phyloP scores from a whole-genome alignment of 2,113 vertebrate species.

The Cyanoderma ruficeps region DNA sequence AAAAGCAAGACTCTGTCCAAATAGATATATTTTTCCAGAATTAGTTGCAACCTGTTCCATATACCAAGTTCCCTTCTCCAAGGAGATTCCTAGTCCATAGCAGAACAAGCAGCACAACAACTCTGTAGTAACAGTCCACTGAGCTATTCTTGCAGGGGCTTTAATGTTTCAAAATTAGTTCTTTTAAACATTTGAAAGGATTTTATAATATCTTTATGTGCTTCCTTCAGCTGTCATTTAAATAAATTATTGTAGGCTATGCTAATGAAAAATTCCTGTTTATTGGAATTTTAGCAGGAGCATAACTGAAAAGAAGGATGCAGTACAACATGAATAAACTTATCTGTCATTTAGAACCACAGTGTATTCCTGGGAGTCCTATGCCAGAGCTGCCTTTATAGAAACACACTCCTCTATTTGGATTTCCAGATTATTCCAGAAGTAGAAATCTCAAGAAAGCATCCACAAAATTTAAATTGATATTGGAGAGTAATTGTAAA shows the following conservation, averaged over 20 bases:
- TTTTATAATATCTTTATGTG: background rate
- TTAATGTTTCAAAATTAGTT: background rate
- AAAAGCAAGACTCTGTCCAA: background rate
- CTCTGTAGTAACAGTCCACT: background rate
- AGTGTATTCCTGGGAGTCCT: background rate
- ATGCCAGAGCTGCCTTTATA: background rate
- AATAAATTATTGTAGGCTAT: background rate
- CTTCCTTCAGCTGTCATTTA: background rate
- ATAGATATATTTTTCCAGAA: background rate
- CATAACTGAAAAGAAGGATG: background rate
- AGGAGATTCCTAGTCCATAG: background rate
- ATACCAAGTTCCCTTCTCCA: background rate
- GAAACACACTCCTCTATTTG: background rate
- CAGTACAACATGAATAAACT: background rate
- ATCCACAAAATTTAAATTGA: background rate
- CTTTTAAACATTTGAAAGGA: background rate
- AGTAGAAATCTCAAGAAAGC: background rate
- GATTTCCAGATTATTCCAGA: background rate
- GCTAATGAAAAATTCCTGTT: background rate
- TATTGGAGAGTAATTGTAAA: background rate
- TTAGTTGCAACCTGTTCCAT: background rate
- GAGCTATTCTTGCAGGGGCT: background rate
- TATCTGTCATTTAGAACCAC: background rate
- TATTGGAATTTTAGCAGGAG: background rate
- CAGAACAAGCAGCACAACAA: background rate